Conservation (phyloP, 2,888 invertebrate species). For the Melieria crassipennis region DNA sequence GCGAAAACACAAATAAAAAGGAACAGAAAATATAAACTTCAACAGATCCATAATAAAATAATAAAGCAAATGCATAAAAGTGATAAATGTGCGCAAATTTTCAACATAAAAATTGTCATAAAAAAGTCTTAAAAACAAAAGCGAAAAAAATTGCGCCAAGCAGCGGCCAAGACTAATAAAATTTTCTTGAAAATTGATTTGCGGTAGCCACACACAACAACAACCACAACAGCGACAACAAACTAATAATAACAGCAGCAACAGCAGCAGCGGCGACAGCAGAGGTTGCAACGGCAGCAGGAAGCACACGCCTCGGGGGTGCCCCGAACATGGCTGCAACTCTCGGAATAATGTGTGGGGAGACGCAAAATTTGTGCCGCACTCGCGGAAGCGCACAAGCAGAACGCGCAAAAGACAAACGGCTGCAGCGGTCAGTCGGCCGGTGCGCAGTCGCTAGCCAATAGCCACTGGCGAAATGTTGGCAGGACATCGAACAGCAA, state of each 20-base stretch:
- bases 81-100: no score
- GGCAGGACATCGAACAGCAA: no score
- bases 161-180: conserved; percentile 40
- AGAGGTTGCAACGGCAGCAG: conserved; percentile 14
- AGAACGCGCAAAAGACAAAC: no score
- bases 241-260: background rate
- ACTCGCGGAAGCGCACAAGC: background rate
- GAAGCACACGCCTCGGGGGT: conserved; percentile 29
- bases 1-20: no score
- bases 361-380: conserved; percentile 1
- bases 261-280: background rate
- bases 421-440: conserved; percentile 42
- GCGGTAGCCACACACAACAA: conserved; percentile 49
- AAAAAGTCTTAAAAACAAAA: no score
- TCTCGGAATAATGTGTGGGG: conserved; percentile 5
- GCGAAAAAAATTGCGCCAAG: no score
- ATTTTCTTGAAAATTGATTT: conserved; percentile 53
- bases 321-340: background rate
- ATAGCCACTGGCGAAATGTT: conserved; percentile 1
- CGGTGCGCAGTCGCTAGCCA: conserved; percentile 20
- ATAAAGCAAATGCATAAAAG: no score
- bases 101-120: no score
- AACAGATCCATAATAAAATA: no score
- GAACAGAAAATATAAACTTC: no score
- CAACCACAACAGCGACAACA: conserved; percentile 14